These are phyloP conservation scores for Enteromius anoplus DNA, from an alignment of 2,797 vertebrate species.

Conservation along the genomic window DNA sequence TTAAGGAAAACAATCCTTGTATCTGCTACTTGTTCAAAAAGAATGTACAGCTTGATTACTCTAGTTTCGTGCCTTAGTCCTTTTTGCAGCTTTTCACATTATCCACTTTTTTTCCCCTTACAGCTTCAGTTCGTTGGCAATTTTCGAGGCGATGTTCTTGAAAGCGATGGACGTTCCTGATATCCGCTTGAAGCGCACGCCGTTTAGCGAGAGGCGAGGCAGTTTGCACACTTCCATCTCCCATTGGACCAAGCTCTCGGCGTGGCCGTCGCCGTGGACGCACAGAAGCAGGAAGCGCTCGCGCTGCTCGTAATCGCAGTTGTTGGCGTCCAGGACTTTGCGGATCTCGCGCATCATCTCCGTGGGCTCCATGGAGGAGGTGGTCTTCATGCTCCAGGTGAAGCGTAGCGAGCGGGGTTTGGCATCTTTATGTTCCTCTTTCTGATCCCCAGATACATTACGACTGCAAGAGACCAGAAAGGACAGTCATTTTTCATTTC, in stretches of 20 bases:
- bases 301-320: constrained; percentile 89
- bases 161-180: constrained; percentile 92
- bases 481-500: background rate
- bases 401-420: constrained; percentile 89
- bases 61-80: constrained; percentile 56
- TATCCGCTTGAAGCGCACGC: constrained; percentile 91
- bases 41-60: constrained; percentile 81
- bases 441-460: constrained; percentile 86
- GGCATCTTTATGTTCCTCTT: constrained; percentile 85
- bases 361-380: constrained; percentile 87
- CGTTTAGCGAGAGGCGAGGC: constrained; percentile 90
- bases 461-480: constrained; percentile 74
- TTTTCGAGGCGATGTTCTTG: constrained; percentile 93
- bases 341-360: constrained; percentile 92
- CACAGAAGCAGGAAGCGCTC: constrained; percentile 90
- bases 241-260: constrained; percentile 88
- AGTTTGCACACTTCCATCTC: constrained; percentile 94
- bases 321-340: constrained; percentile 89
- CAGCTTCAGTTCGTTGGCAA: constrained; percentile 92
- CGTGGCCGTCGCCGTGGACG: constrained; percentile 85
- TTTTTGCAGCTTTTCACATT: constrained; percentile 58
- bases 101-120: constrained; percentile 63
- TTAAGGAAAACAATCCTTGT: constrained; percentile 72
- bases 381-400: constrained; percentile 94
- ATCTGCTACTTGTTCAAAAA: constrained; percentile 75